Evolutionary conservation across 1,140 invertebrate genomes (phyloP).

Genomic region (Cherax quadricarinatus): DNA sequence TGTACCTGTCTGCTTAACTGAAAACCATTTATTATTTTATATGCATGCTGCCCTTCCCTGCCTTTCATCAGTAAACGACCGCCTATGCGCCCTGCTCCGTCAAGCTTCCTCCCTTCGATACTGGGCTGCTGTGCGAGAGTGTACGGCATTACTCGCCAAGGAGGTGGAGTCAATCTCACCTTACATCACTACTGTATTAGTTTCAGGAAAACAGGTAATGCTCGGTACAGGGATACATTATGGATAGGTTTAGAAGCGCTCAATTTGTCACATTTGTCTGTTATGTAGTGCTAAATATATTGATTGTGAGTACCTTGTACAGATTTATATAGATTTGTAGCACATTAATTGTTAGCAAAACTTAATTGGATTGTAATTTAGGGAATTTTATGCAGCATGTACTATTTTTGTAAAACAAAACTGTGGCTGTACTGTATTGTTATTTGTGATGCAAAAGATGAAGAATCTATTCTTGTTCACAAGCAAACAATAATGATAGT

Average conservation of each 20-base stretch:
- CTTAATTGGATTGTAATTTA: too few relatives aligned
- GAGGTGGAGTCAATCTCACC: constrained; percentile 98
- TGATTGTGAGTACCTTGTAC: background rate
- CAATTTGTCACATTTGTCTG: background rate
- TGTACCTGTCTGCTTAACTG: background rate
- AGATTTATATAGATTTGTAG: too few relatives aligned
- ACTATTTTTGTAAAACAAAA: too few relatives aligned
- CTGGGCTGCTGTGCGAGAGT: constrained; percentile 96
- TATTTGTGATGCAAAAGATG: too few relatives aligned
- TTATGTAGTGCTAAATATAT: background rate
- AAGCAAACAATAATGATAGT: too few relatives aligned
- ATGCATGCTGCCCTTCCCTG: constrained; percentile 43
- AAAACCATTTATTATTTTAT: background rate
- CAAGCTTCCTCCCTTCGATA: constrained; percentile 91
- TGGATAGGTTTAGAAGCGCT: background rate
- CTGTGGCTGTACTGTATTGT: too few relatives aligned
- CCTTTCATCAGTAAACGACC: constrained; percentile 81
- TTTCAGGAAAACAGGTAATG: constrained; percentile 95
- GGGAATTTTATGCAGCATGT: too few relatives aligned
- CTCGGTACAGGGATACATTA: background rate
- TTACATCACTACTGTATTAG: constrained; percentile 96
- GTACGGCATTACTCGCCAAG: constrained; percentile 93
- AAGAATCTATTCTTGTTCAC: too few relatives aligned
- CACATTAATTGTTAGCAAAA: too few relatives aligned
- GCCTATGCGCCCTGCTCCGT: constrained; percentile 88